Conservation (phyloP, 2,113 vertebrate genomes). For the Procavia capensis region DNA sequence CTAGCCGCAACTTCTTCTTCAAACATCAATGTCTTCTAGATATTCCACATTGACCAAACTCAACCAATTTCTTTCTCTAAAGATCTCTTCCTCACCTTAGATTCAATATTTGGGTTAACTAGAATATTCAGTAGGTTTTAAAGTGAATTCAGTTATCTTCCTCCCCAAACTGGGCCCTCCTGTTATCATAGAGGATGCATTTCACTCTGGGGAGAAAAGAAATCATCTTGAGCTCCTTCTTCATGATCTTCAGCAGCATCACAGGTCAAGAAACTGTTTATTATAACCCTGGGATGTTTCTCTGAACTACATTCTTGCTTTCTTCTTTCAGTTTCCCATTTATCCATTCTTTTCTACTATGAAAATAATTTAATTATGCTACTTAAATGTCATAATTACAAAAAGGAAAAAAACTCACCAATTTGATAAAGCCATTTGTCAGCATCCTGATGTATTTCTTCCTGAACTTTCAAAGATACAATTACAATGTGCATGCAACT, state of each 20-base stretch:
- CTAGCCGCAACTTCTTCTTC: neutral
- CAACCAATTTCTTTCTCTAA: neutral
- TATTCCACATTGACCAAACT: neutral
- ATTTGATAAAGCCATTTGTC: neutral
- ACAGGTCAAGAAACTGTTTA: neutral
- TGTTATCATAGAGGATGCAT: neutral
- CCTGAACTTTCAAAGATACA: neutral
- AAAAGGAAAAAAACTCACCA: conserved; percentile 10
- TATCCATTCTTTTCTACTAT: conserved; percentile 34
- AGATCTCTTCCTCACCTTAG: neutral
- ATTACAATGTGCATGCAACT: neutral
- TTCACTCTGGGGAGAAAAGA: neutral
- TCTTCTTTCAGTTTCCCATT: neutral
- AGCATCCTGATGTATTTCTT: conserved; percentile 1
- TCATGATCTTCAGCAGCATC: neutral
- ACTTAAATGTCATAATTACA: conserved; percentile 38
- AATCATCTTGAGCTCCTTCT: neutral
- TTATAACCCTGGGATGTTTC: neutral
- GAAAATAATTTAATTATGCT: conserved; percentile 7
- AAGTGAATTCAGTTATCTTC: neutral
- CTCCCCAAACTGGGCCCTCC: neutral
- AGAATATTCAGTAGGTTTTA: neutral
- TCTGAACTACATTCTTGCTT: neutral
- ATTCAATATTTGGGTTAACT: neutral
- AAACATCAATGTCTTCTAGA: neutral